Conservation (phyloP, 2,797 vertebrate species). For the Lagocephalus sceleratus region DNA sequence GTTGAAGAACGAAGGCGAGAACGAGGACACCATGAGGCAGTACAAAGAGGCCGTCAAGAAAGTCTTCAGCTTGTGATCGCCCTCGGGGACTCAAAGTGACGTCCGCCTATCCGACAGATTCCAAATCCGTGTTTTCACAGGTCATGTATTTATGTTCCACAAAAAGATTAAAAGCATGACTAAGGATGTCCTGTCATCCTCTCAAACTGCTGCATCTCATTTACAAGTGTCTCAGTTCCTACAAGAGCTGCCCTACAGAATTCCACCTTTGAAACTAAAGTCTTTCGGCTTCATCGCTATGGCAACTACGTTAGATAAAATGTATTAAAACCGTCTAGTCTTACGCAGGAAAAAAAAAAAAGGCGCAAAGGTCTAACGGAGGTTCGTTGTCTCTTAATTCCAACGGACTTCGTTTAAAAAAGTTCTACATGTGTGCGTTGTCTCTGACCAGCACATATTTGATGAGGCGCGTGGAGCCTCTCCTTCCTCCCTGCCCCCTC, state of each 20-base stretch:
- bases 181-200: background rate
- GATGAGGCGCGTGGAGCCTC: slow-evolving; percentile 72
- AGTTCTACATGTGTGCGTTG: slow-evolving; percentile 48
- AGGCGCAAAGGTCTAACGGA: too few species aligned
- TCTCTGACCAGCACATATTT: slow-evolving; percentile 73
- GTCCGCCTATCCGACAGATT: too few species aligned
- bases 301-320: too few species aligned
- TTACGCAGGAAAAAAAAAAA: background rate
- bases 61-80: slow-evolving; percentile 69
- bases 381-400: background rate
- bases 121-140: too few species aligned
- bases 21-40: slow-evolving; percentile 70
- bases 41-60: slow-evolving; percentile 92
- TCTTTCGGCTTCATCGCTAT: too few species aligned
- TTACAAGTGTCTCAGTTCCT: too few species aligned
- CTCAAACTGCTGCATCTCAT: too few species aligned
- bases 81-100: slow-evolving; percentile 10
- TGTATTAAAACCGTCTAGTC: too few species aligned
- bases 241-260: too few species aligned
- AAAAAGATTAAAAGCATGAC: background rate
- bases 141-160: background rate
- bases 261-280: too few species aligned
- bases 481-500: slow-evolving; percentile 63
- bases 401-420: too few species aligned
- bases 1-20: slow-evolving; percentile 89